Conservation (phyloP, 2,888 invertebrate species). For the Oxycera nigricornis region DNA sequence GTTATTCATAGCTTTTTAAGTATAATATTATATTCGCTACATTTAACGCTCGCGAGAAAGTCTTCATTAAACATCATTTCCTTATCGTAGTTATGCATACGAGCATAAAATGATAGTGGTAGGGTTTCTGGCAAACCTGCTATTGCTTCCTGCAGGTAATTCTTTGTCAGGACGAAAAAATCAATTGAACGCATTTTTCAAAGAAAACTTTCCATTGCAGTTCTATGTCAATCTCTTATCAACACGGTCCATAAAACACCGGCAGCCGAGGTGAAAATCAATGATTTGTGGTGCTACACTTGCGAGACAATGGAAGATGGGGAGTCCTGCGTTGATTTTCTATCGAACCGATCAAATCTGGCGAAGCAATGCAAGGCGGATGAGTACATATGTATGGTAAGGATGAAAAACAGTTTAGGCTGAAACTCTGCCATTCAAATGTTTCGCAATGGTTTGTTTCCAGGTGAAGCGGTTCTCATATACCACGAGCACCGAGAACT, state of each 20-base stretch:
- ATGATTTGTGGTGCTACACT: slow-evolving; percentile 82
- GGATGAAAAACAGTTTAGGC: too few relatives aligned
- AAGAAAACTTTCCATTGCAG: slow-evolving; percentile 46
- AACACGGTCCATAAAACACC: slow-evolving; percentile 79
- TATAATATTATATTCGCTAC: too few relatives aligned
- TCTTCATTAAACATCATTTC: background rate
- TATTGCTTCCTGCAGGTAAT: slow-evolving; percentile 22
- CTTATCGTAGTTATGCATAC: background rate
- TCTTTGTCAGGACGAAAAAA: background rate
- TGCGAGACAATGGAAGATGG: slow-evolving; percentile 81
- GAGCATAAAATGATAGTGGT: slow-evolving; percentile 11
- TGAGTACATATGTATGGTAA: slow-evolving; percentile 78
- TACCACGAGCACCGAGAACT: slow-evolving; percentile 82
- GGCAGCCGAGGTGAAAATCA: slow-evolving; percentile 77
- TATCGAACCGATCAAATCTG: slow-evolving; percentile 68
- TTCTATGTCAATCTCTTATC: slow-evolving; percentile 61
- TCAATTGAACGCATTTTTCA: slow-evolving; percentile 15
- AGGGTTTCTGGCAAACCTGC: background rate
- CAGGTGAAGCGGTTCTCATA: slow-evolving; percentile 81
- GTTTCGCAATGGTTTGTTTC: background rate
- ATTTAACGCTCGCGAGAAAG: too few relatives aligned
- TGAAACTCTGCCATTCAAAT: background rate
- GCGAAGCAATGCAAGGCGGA: slow-evolving; percentile 80
- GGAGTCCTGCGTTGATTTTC: slow-evolving; percentile 73
- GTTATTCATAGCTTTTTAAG: too few relatives aligned